Evolutionary conservation across 2,888 invertebrate species (phyloP), one percentile per base, ranked within the genome.

Genomic region (Plagiodera versicolora): DNA sequence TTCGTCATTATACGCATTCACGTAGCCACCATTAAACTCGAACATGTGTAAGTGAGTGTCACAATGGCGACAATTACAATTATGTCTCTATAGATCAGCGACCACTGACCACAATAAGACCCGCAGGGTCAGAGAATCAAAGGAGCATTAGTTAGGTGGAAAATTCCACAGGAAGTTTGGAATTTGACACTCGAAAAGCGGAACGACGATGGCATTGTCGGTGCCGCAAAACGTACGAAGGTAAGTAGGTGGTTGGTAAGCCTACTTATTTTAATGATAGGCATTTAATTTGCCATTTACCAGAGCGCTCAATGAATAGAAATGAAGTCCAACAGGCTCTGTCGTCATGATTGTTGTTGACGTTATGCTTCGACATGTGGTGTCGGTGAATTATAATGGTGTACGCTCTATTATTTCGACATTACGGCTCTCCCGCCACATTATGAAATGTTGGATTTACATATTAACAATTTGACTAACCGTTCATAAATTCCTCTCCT

Each of bases 261-360:
- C 49, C 50, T 51, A 53, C 53, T 53, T 53, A 53, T 60, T 56
- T 39, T 64, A 64, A 64, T 62, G 57, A 64, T 60, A 64, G 46
- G 39, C 61, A 64, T 64, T 64, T 64, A 64, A 64, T 64, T 64
- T 51, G 54, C 59, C 59, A 58, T 62, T 64, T 62, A 63, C 53
- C 54, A 14, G 54, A 32, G 49, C 52, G 54, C 60, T 63, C 60
- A 62, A 57, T 62, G 50, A 64, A 60, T 62, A 62, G 44, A 59
- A 59, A 47, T 56, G 52, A 32, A 24, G 52, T 59, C 39, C 20
- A 48, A 44, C 20, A 53, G 52, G 51, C 53, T 39, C 60, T 56
- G 58, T 58, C 48, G 57, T 61, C 57, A 61, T 53, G 18, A 50
- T 20, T 19, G 50, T 50, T 56, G 14, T 50, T 60, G 14, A 45